A percentile compares a stretch with the other conserved stretches of the same genome.
Evolutionary conservation across 2,888 invertebrate species (phyloP).

Genomic region (Drosophila phalerata): DNA sequence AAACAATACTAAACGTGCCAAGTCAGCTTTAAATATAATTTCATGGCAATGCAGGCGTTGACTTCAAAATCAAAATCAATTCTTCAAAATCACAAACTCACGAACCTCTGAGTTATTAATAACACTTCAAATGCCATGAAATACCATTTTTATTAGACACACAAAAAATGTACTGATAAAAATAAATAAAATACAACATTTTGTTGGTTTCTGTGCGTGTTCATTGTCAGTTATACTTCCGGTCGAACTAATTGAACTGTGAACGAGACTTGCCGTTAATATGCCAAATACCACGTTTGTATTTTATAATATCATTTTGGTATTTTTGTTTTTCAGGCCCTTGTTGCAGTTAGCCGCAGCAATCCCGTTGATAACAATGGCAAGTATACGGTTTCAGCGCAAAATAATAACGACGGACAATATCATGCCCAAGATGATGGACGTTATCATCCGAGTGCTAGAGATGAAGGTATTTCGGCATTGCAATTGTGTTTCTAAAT

Average conservation of each 20-base stretch:
- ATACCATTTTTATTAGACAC: constrained; percentile 15
- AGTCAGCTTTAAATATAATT: constrained; percentile 28
- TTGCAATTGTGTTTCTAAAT: constrained; percentile 37
- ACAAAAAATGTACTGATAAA: constrained; percentile 14
- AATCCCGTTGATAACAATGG: constrained; percentile 76
- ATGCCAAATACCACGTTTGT: constrained; percentile 23
- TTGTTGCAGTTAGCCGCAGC: constrained; percentile 75
- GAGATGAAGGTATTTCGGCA: constrained; percentile 82
- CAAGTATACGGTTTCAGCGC: constrained; percentile 82
- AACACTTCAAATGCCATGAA: constrained; percentile 48
- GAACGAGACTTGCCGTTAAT: constrained; percentile 31
- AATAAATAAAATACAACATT: constrained; percentile 21
- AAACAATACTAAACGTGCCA: constrained; percentile 31
- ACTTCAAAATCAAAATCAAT: constrained; percentile 29
- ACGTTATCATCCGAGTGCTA: constrained; percentile 72
- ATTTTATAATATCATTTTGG: background rate
- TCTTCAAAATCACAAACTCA: constrained; percentile 27
- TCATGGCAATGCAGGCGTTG: constrained; percentile 55
- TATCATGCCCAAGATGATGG: constrained; percentile 77
- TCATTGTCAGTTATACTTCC: constrained; percentile 57
- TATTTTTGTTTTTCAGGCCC: constrained; percentile 55
- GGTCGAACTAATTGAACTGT: constrained; percentile 39
- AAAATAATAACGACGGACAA: constrained; percentile 74
- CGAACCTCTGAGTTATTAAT: constrained; percentile 45
- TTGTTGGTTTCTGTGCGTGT: constrained; percentile 30